Base-by-base conservation (phyloP, 2,113 vertebrate species). In the Solea solea region DNA sequence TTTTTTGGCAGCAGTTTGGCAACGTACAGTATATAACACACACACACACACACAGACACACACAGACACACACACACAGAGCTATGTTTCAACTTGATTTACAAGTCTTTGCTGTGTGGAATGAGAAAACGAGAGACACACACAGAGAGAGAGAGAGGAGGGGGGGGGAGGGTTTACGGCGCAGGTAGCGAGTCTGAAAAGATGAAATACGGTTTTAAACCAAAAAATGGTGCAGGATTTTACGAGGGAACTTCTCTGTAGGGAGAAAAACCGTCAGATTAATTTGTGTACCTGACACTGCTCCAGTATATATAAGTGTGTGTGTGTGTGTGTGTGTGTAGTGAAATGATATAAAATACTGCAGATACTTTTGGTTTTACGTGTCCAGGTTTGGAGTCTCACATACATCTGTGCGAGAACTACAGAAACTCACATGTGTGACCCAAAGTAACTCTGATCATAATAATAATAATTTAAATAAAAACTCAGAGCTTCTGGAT, bases 1-100 rank as follows among this genome's bases (percentile, higher is more conserved):
- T 21, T 95, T 86, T 96, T 95, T 96, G 95, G 96, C 94, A 95
- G 81, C 12, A 63, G 72, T n/a, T 84, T 74, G 73, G 64, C 64
- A 79, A 64, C 60, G 63, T 66, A 73, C 65, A 74, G 51, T 53
- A 61, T n/a, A 48, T 9, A 64, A 48, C 42, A 67, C 48, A 54
- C 60, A 57, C 67, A 64, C 63, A 68, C 48, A 60, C 50, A 70
- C 60, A 72, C 69, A 70, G 4, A 34, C 73, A 70, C 88, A 63
- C 7, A 68, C 12, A 92, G 4, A 34, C 73, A 70, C 88, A 63
- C 7, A 68, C 12, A 92, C 64, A 53, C 87, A 91, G 93, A 90
- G 87, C 12, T 50, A 91, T 83, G 87, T 92, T 93, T 90, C 93
- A 88, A 90, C 90, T 93, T 95, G 92, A 92, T 94, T 93, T 92